A percentile compares a stretch with the other conserved stretches of the same genome.
phyloP scores from a whole-genome alignment of 64 coral and sea anemone genomes.

The Stichodactyla helianthus region DNA sequence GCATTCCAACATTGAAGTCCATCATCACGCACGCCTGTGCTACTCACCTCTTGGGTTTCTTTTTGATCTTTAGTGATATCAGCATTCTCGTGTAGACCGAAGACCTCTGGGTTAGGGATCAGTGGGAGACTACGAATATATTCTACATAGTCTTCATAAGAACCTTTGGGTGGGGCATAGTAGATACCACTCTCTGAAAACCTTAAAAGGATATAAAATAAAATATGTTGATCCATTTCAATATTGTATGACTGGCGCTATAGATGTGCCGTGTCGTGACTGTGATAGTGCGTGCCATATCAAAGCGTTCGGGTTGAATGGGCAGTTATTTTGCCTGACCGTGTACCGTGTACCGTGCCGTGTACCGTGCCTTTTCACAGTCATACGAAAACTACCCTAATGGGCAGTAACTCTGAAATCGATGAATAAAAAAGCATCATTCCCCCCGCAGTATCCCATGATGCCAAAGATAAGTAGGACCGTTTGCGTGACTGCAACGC shows the following conservation, averaged over 20 bases:
- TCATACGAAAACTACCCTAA: too few species aligned
- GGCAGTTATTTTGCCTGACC: too few species aligned
- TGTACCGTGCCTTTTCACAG: too few species aligned
- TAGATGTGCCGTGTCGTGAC: too few species aligned
- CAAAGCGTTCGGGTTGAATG: too few species aligned
- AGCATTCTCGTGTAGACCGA: slow-evolving; percentile 98
- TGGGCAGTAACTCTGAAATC: too few species aligned
- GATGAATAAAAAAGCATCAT: neutral
- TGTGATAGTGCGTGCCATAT: too few species aligned
- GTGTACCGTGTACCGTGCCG: too few species aligned
- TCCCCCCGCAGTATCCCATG: neutral
- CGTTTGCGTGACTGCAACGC: neutral
- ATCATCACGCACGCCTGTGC: neutral
- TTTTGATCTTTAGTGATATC: slow-evolving; percentile 98
- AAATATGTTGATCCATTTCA: neutral
- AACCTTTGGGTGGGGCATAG: slow-evolving; percentile 73
- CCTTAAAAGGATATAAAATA: slow-evolving; percentile 14
- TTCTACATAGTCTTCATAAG: slow-evolving; percentile 86
- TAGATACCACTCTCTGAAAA: slow-evolving; percentile 94
- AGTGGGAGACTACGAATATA: slow-evolving; percentile 78
- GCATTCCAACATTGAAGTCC: neutral
- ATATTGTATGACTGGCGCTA: neutral
- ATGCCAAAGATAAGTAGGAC: neutral
- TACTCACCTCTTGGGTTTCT: slow-evolving; percentile 75
- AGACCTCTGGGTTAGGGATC: slow-evolving; percentile 87